Percentiles rank a stretch among this genome's conserved stretches.
phyloP scores from a whole-genome alignment of 2,888 invertebrate genomes.

The Cynaeus angustus region DNA sequence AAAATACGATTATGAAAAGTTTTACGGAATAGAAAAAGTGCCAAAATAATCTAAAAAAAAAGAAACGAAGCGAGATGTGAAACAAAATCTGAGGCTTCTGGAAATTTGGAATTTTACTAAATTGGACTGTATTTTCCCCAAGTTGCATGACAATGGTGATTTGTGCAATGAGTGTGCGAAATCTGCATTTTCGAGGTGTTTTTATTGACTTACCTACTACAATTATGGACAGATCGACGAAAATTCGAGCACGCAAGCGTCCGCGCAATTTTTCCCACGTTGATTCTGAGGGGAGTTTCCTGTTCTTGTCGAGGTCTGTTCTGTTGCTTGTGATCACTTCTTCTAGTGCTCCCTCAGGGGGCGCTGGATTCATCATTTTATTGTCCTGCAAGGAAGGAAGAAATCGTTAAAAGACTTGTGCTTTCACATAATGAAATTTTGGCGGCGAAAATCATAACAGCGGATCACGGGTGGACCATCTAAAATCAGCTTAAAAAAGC shows the following conservation, averaged over 20 bases:
- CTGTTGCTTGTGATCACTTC: constrained; percentile 13
- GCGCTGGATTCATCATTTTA: constrained; percentile 66
- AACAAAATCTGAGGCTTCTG: no score
- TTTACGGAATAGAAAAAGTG: not conserved
- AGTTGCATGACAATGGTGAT: not conserved
- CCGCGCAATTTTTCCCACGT: constrained; percentile 21
- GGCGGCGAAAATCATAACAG: no score
- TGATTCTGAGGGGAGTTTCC: constrained; percentile 39
- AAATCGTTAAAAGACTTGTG: no score
- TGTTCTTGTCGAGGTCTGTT: constrained; percentile 42
- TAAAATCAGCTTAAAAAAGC: no score
- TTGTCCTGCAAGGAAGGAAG: constrained; percentile 63
- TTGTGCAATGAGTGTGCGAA: not conserved
- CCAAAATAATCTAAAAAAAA: constrained; percentile 25
- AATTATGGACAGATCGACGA: constrained; percentile 37
- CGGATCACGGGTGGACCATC: no score
- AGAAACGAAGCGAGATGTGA: no score
- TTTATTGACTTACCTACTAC: constrained; percentile 44
- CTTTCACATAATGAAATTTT: no score
- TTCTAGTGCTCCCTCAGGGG: constrained; percentile 54
- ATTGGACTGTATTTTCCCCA: not conserved
- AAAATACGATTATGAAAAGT: constrained; percentile 35
- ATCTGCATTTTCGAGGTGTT: constrained; percentile 1
- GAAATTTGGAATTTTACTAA: no score
- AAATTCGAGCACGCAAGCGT: constrained; percentile 38